Percentiles rank a stretch among this genome's conserved stretches.
These are phyloP conservation scores for Coregonus suidteri DNA, from an alignment of 2,797 vertebrate species.

Conservation along the genomic window DNA sequence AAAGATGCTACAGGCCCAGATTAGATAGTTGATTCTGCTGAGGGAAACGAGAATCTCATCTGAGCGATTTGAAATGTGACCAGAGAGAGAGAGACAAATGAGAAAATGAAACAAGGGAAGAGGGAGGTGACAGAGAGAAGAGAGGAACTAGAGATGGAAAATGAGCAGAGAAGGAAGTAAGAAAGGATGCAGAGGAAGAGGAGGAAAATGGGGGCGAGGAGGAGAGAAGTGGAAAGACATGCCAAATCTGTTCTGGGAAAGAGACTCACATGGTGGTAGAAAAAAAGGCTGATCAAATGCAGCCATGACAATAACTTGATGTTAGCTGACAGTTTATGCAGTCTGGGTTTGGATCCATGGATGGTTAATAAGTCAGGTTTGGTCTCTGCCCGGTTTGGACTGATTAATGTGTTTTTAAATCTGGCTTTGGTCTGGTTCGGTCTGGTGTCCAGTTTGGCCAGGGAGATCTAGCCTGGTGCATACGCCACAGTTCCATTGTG, in stretches of 20 bases:
- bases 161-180: not conserved
- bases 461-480: not conserved
- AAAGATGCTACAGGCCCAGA: constrained; percentile 14
- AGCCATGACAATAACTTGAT: too few species aligned
- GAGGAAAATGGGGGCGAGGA: not conserved
- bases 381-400: not conserved
- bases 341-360: not conserved
- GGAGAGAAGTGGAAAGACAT: not conserved
- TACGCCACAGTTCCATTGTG: not conserved
- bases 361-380: not conserved
- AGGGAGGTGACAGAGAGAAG: not conserved
- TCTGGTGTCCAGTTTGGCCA: not conserved
- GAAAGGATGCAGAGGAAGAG: not conserved
- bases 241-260: not conserved
- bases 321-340: not conserved
- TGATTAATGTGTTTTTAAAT: not conserved
- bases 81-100: not conserved
- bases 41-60: constrained; percentile 13
- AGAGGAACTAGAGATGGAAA: not conserved
- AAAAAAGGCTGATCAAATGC: too few species aligned
- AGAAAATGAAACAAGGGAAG: not conserved
- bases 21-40: constrained; percentile 29
- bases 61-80: constrained; percentile 21
- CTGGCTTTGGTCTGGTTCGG: not conserved
- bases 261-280: not conserved